Evolutionary conservation across 1,140 invertebrate species (phyloP).

Genomic region (Heliconius himera): DNA sequence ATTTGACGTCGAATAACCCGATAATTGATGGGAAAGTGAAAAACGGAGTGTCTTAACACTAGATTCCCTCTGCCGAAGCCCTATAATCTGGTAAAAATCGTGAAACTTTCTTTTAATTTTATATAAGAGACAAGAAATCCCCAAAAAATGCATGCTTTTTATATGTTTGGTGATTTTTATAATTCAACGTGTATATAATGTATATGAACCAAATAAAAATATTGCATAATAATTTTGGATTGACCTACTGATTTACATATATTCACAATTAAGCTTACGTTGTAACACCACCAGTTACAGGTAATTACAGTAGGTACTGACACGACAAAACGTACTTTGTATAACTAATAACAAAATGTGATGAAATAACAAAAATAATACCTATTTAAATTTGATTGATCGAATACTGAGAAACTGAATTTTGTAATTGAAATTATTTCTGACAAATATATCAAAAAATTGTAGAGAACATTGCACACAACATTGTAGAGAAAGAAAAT

Average conservation of each 20-base stretch:
- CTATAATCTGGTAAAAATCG: no score
- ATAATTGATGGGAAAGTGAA: no score
- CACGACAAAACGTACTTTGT: not conserved
- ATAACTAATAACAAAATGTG: not conserved
- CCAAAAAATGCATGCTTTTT: no score
- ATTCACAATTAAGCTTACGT: not conserved
- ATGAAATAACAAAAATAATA: not conserved
- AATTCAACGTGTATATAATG: no score
- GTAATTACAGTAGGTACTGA: not conserved
- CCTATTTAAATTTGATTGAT: not conserved
- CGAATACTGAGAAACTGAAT: not conserved
- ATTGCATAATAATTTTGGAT: not conserved
- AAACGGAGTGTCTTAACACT: not conserved
- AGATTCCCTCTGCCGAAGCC: not conserved
- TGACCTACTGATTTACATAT: not conserved
- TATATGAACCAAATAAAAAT: not conserved
- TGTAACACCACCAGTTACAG: not conserved
- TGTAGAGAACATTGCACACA: no score
- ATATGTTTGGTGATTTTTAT: no score
- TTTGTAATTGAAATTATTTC: not conserved
- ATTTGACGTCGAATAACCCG: not conserved
- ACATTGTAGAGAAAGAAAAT: no score
- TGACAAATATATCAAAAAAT: no score
- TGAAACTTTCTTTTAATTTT: no score
- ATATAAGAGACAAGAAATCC: no score